Percentiles rank a stretch among this genome's conserved stretches.
These are phyloP conservation scores for Netelia virgata DNA, from an alignment of 2,888 invertebrate genomes.

Conservation along the genomic window DNA sequence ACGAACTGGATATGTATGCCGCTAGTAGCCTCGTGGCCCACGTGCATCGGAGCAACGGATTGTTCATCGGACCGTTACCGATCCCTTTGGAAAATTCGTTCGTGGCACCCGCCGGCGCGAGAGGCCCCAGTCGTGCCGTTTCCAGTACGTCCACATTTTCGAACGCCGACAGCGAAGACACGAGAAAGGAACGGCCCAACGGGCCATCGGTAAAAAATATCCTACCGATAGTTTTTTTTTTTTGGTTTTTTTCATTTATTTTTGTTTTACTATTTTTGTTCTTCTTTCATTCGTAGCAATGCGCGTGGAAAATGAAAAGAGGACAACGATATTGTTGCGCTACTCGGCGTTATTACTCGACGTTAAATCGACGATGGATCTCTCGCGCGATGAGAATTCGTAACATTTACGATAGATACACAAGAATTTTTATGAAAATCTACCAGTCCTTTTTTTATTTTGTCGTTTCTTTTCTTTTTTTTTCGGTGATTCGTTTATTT, in stretches of 20 bases:
- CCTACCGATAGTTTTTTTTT: slow-evolving; percentile 18
- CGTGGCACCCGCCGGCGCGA: slow-evolving; percentile 37
- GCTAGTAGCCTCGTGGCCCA: slow-evolving; percentile 47
- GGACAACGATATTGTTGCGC: too few relatives aligned
- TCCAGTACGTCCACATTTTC: slow-evolving; percentile 27
- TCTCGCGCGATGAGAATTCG: too few relatives aligned
- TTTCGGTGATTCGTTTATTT: too few relatives aligned
- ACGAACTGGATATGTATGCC: slow-evolving; percentile 25
- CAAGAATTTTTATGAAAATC: too few relatives aligned
- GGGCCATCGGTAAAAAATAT: slow-evolving; percentile 30
- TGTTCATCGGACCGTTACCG: slow-evolving; percentile 71
- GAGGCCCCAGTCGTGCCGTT: slow-evolving; percentile 41
- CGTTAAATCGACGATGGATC: too few relatives aligned
- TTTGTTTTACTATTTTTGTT: too few relatives aligned
- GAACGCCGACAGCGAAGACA: slow-evolving; percentile 16
- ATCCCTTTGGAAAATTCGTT: slow-evolving; percentile 68
- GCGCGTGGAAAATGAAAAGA: too few relatives aligned
- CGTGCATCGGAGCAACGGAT: slow-evolving; percentile 62
- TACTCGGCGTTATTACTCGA: too few relatives aligned
- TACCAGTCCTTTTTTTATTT: too few relatives aligned
- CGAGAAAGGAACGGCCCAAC: slow-evolving; percentile 27
- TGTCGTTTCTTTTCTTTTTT: too few relatives aligned
- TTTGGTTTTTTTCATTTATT: background rate
- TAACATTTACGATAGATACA: too few relatives aligned
- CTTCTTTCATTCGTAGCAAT: background rate